Evolutionary conservation across 2,888 invertebrate genomes (phyloP).

Genomic region (Thysanoteuthis rhombus): DNA sequence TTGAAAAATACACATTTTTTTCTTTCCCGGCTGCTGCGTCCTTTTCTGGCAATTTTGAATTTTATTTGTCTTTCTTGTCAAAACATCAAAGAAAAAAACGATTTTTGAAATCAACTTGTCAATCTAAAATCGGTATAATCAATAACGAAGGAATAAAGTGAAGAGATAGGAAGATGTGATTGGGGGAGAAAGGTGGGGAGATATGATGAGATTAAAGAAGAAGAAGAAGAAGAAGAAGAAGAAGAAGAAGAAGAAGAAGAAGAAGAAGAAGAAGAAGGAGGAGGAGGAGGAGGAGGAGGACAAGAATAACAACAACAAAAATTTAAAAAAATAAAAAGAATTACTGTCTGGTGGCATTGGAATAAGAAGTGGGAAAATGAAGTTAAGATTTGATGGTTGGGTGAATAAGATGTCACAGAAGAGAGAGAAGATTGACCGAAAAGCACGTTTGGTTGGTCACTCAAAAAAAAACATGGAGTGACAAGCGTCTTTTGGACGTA

Average conservation of each 20-base stretch:
- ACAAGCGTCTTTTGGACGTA: too few relatives aligned
- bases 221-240: neutral
- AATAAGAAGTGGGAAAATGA: neutral
- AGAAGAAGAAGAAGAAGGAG: too few relatives aligned
- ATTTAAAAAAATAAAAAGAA: too few relatives aligned
- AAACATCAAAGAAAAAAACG: neutral
- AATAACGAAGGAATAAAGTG: neutral
- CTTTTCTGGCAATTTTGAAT: neutral
- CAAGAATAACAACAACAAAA: too few relatives aligned
- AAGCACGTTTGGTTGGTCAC: neutral
- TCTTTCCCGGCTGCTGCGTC: neutral
- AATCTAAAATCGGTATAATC: neutral
- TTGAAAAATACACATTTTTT: neutral
- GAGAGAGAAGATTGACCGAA: neutral
- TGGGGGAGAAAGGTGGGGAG: neutral
- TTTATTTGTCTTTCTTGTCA: slow-evolving; percentile 12
- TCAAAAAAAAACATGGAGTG: neutral
- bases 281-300: too few relatives aligned
- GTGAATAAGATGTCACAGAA: too few relatives aligned
- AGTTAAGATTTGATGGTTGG: too few relatives aligned
- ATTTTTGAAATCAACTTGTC: neutral
- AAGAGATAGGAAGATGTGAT: neutral
- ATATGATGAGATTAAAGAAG: too few relatives aligned
- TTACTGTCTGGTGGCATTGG: too few relatives aligned
- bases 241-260: too few relatives aligned